phyloP scores from a whole-genome alignment of 2,797 vertebrate genomes.

The Pseudomugil tenellus region DNA sequence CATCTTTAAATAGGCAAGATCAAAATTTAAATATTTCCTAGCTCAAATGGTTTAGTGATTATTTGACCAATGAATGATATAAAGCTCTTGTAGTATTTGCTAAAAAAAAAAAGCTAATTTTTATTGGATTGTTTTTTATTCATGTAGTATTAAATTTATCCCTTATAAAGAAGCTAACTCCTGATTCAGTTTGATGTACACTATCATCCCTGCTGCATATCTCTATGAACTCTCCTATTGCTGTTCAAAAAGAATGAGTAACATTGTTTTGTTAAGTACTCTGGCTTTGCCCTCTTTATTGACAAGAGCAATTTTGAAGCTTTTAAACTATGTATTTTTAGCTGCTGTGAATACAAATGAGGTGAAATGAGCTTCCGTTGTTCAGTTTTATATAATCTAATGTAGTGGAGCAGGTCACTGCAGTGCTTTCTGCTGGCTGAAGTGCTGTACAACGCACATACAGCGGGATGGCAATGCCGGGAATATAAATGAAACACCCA shows the following conservation, averaged over 20 bases:
- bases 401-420: constrained; percentile 54
- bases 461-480: constrained; percentile 30
- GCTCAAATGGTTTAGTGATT: neutral
- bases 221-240: constrained; percentile 18
- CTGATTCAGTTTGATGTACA: neutral
- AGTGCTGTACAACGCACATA: constrained; percentile 44
- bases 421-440: constrained; percentile 45
- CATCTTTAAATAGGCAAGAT: neutral
- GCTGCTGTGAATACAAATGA: constrained; percentile 63
- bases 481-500: constrained; percentile 47
- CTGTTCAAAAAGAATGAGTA: constrained; percentile 37
- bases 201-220: constrained; percentile 16
- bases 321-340: constrained; percentile 74
- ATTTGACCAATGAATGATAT: neutral
- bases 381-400: constrained; percentile 70
- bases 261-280: constrained; percentile 35
- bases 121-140: neutral
- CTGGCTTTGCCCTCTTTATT: constrained; percentile 44
- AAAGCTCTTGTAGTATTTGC: neutral
- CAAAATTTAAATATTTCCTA: neutral
- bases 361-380: constrained; percentile 59
- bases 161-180: neutral
- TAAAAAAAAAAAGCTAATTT: neutral
- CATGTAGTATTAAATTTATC: neutral
- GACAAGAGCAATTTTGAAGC: constrained; percentile 65